Evolutionary conservation across 2,113 vertebrate genomes (phyloP), one percentile per base, ranked within the genome.

Genomic region (Burhinus oedicnemus): DNA sequence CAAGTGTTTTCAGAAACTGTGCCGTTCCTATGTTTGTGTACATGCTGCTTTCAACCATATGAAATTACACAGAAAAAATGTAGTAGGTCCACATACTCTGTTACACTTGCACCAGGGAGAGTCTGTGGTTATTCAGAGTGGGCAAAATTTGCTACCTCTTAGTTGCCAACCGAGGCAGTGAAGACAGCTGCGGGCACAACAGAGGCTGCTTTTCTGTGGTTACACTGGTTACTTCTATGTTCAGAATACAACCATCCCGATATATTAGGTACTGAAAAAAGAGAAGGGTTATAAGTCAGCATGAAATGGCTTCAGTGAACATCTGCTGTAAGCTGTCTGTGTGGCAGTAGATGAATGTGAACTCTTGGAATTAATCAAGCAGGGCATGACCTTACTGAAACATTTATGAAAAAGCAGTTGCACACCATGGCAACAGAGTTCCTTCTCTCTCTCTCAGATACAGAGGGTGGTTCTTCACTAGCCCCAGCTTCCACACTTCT

Each of bases 341-440:
- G 79, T 91, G 92, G 91, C 95, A 93, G 85, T 79, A 97, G 96
- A 96, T 97, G 94, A 97, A 97, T 95, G 90, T 95, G 96, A 97
- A 96, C 95, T 96, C 89, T 89, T 93, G 75, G 95, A 98, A 97
- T 96, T 97, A 97, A 97, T 97, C 96, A 97, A 94, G 89, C 52
- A 92, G 96, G 95, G 94, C 96, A 92, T 1, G 52, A 97, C 97
- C 95, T 96, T 95, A 92, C 85, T 95, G 95, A 97, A 97, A 97
- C 93, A 91, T 96, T 97, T 95, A 95, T 95, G 91, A 95, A 96
- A 96, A 95, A 78, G 74, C 80, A 68, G 85, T 93, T 93, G 75
- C 90, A 97, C 81, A 93, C 97, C 95, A 96, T 95, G 49, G 96
- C 93, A 97, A 97, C 96, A 93, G 84, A 44, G 51, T 60, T 68